Conservation (phyloP, 1,140 invertebrate species). For the Ericerus pela region DNA sequence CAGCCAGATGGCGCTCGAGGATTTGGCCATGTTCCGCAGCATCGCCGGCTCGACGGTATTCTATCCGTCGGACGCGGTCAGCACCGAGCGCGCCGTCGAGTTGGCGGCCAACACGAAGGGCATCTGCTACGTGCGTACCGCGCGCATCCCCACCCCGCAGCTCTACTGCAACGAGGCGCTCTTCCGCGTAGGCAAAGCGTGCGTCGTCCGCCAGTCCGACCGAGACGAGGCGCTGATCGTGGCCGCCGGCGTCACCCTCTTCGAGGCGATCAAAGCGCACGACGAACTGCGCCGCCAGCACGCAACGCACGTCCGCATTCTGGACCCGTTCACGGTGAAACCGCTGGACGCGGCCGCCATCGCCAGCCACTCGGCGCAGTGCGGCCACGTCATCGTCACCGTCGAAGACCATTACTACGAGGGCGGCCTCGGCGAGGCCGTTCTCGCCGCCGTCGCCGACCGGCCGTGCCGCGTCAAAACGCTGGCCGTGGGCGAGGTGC, state of each 20-base stretch:
- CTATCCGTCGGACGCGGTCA: constrained; percentile 93
- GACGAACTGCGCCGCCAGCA: constrained; percentile 46
- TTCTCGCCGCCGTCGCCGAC: constrained; percentile 60
- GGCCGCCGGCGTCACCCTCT: constrained; percentile 82
- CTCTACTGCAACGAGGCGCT: constrained; percentile 75
- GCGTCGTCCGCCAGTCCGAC: constrained; percentile 55
- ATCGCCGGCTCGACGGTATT: constrained; percentile 86
- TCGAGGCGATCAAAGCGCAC: constrained; percentile 78
- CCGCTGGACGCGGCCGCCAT: constrained; percentile 75
- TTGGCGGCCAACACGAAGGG: constrained; percentile 90
- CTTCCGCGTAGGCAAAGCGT: constrained; percentile 66
- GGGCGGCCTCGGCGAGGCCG: constrained; percentile 92
- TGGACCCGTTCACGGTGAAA: constrained; percentile 93
- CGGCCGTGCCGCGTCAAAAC: constrained; percentile 61
- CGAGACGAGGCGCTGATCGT: constrained; percentile 74
- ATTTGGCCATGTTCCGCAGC: constrained; percentile 86
- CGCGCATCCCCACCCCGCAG: constrained; percentile 73
- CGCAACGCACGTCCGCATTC: constrained; percentile 57
- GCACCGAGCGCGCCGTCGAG: constrained; percentile 83
- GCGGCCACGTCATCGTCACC: constrained; percentile 69
- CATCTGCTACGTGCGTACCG: constrained; percentile 91
- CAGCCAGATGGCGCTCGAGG: constrained; percentile 99
- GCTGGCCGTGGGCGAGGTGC: constrained; percentile 69
- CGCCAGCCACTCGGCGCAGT: constrained; percentile 58
- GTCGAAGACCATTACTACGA: constrained; percentile 96